These are phyloP conservation scores for Gonioctena quinquepunctata DNA, from an alignment of 1,140 invertebrate genomes.

Conservation along the genomic window DNA sequence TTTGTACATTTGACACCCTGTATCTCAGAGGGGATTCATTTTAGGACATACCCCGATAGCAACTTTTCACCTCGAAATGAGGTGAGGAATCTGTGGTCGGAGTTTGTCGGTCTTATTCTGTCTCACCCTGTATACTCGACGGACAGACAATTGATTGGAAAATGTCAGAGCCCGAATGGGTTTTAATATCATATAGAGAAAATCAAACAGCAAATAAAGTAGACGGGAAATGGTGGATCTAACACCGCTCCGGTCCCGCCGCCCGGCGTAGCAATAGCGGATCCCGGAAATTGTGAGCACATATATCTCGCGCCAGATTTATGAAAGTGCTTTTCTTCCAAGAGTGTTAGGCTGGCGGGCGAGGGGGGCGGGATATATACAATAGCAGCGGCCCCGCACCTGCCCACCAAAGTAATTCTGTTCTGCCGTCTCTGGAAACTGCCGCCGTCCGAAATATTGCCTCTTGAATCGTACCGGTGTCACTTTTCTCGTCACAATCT, in stretches of 20 bases:
- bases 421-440: slow-evolving; percentile 21
- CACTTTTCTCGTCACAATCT: too few species aligned
- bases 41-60: too few species aligned
- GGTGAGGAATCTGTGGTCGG: too few species aligned
- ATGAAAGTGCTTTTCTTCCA: slow-evolving; percentile 73
- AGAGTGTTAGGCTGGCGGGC: slow-evolving; percentile 32
- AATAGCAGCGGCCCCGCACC: slow-evolving; percentile 32
- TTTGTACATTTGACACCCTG: too few species aligned
- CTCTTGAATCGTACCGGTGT: neutral
- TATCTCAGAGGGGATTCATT: too few species aligned
- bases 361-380: slow-evolving; percentile 26
- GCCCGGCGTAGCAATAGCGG: slow-evolving; percentile 70
- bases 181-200: slow-evolving; percentile 43
- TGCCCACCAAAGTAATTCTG: slow-evolving; percentile 19
- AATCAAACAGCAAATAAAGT: slow-evolving; percentile 53
- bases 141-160: too few species aligned
- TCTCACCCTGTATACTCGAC: too few species aligned
- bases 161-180: neutral
- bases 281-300: slow-evolving; percentile 85
- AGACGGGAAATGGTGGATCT: slow-evolving; percentile 46
- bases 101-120: too few species aligned
- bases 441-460: neutral
- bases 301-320: slow-evolving; percentile 85
- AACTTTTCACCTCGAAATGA: too few species aligned
- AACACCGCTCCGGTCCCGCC: slow-evolving; percentile 44